phyloP scores from a whole-genome alignment of 2,113 vertebrate species.

The Poicephalus gulielmi region DNA sequence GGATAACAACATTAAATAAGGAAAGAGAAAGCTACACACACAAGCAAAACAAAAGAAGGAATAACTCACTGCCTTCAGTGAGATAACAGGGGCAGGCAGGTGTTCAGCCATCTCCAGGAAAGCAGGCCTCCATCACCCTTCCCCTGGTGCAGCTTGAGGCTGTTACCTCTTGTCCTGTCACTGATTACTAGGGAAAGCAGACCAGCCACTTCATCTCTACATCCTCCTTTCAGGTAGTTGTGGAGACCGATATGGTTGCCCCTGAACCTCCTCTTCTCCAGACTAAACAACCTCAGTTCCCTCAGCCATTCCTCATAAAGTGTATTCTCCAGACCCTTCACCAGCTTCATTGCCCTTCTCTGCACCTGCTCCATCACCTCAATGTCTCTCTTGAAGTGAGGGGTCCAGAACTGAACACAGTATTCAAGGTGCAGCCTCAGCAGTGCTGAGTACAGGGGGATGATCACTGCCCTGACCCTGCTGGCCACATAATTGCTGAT shows the following conservation, averaged over 20 bases:
- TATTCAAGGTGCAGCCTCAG: neutral
- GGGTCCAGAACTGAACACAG: neutral
- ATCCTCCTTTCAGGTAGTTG: neutral
- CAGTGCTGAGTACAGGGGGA: neutral
- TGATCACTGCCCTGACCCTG: neutral
- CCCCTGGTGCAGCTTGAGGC: neutral
- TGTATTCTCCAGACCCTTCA: neutral
- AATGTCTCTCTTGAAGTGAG: neutral
- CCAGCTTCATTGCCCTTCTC: neutral
- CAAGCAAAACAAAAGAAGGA: neutral
- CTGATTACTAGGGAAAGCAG: neutral
- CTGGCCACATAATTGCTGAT: neutral
- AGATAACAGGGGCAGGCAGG: neutral
- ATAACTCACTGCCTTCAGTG: neutral
- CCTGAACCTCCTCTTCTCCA: neutral
- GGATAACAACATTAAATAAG: neutral
- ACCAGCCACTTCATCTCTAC: neutral
- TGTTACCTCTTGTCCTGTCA: neutral
- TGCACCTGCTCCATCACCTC: neutral
- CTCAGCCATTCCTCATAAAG: neutral
- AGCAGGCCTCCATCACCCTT: neutral
- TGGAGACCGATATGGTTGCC: accelerated
- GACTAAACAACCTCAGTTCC: neutral
- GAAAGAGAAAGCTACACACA: neutral
- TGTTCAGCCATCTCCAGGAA: neutral